Evolutionary conservation across 2,888 invertebrate species (phyloP), one percentile per base, ranked within the genome.

Genomic region (Timandra comae): DNA sequence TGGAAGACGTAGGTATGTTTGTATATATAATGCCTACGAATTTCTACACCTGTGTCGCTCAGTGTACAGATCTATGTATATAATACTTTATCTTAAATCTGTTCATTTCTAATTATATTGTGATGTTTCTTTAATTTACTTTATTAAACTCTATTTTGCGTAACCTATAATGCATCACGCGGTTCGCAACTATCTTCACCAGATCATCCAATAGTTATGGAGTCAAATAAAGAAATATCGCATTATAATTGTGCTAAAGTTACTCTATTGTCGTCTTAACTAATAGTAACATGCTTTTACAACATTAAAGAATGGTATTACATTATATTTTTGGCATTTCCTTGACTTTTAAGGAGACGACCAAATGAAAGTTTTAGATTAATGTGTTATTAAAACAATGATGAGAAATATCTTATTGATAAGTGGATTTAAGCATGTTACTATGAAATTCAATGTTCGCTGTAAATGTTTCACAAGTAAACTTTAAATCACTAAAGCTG

Each of bases 1-100:
- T 56, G 49, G 43, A 45, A 51, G 46, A 40, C 43, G 56, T 67
- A 70, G 63, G 56, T 64, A 56, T 58, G 56, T 46, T 47, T 79
- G 76, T 80, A 78, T 57, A 77, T 80, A 78, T 62, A 54, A 58
- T 62, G 68, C 74, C 70, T 72, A 71, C 63, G 55, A 59, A 54
- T 62, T 53, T 70, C 68, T 70, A 76, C 80, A 79, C 79, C 80
- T 79, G 80, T 72, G 76, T 77, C 77, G 80, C 81, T 80, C 80
- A 81, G 58, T 79, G 75, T 79, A 77, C 65, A 76, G 69, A 59
- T 54, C 45, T 69, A 63, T 58, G 48, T 54, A 52, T 54, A 52
- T 50, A 60, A 47, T 52, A 6, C 6, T 16, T 16, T 16, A 16
- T 16, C 1, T 16, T 16, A 24, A 24, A 24, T 24, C n/a, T 11